phyloP scores from a whole-genome alignment of 2,888 invertebrate genomes.

The Agrypnus murinus region DNA sequence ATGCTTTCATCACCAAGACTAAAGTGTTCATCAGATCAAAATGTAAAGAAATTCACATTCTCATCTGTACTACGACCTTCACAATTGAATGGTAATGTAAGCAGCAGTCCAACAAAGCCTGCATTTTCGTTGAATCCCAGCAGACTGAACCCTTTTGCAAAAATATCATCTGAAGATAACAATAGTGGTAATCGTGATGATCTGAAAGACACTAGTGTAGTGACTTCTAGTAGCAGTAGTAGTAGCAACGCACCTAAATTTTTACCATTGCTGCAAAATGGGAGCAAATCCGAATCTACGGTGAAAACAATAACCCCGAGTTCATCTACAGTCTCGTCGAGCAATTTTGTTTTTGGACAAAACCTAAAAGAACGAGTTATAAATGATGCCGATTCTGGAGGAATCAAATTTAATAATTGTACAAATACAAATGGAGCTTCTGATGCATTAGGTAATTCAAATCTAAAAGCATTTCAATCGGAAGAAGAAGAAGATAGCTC shows the following conservation, averaged over 20 bases:
- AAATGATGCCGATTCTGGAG: slow-evolving; percentile 73
- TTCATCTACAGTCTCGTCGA: slow-evolving; percentile 70
- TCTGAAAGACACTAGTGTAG: slow-evolving; percentile 47
- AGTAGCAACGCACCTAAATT: slow-evolving; percentile 62
- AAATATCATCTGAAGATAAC: slow-evolving; percentile 58
- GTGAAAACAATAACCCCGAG: slow-evolving; percentile 48
- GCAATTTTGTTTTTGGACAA: slow-evolving; percentile 92
- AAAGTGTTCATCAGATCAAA: slow-evolving; percentile 5
- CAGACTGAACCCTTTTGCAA: slow-evolving; percentile 66
- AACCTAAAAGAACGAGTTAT: slow-evolving; percentile 91
- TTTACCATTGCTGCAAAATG: slow-evolving; percentile 65
- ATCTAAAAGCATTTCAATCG: slow-evolving; percentile 70
- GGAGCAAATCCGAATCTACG: slow-evolving; percentile 54
- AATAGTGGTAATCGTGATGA: slow-evolving; percentile 53
- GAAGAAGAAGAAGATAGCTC: not conserved
- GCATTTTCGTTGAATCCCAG: slow-evolving; percentile 67
- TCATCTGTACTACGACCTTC: slow-evolving; percentile 54
- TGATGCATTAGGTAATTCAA: slow-evolving; percentile 84
- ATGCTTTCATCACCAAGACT: slow-evolving; percentile 7
- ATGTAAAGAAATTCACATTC: slow-evolving; percentile 10
- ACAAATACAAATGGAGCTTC: slow-evolving; percentile 72
- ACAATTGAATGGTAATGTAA: slow-evolving; percentile 58
- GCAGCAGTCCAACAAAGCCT: slow-evolving; percentile 54
- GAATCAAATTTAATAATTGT: slow-evolving; percentile 63
- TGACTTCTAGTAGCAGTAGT: slow-evolving; percentile 65